Base-by-base conservation (phyloP, 2,888 invertebrate genomes). In the Nycteola revayana region DNA sequence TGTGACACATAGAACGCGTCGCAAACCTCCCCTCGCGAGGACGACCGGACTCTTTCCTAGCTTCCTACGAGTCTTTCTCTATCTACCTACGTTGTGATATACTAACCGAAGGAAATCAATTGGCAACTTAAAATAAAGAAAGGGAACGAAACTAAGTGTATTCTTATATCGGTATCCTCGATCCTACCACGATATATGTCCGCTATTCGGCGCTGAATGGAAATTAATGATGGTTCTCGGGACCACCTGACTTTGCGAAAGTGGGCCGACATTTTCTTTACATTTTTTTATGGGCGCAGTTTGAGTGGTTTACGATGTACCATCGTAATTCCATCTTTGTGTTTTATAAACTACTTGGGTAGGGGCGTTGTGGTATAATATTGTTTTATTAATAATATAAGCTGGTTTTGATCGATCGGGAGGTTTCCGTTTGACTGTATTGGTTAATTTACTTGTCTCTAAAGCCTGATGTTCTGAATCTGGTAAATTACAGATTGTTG, bases 221-320 rank as follows among this genome's bases (percentile, higher is more conserved):
- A 79, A 83, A 83, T 83, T 83, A 82, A 84, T 84, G 84, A 78
- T 70, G 70, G 77, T 66, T 57, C 66, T 63, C 62, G 47, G 60
- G 64, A 68, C 74, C 81, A 83, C 83, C 83, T 83, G 82, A 78
- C 80, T 77, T 75, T 61, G 69, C 67, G 58, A 69, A 73, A 74
- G 66, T 70, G 63, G 62, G 72, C 47, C 70, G 66, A 62, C 70
- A 66, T 72, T 72, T 67, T 63, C 56, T 46, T 41, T 53, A 2
- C 5, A 14, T 53, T 70, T 70, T 70, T 75, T 68, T 68, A 58
- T 63, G 42, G 58, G 57, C 54, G 59, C 59, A 46, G 42, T 65
- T 65, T 60, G 60, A 63, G 66, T 63, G 66, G 62, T 68, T 76
- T 70, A 75, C 60, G 64, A 60, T 52, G 51, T 65, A 57, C 49